Conservation (phyloP, 2,888 invertebrate genomes). For the Coenonympha arcania region DNA sequence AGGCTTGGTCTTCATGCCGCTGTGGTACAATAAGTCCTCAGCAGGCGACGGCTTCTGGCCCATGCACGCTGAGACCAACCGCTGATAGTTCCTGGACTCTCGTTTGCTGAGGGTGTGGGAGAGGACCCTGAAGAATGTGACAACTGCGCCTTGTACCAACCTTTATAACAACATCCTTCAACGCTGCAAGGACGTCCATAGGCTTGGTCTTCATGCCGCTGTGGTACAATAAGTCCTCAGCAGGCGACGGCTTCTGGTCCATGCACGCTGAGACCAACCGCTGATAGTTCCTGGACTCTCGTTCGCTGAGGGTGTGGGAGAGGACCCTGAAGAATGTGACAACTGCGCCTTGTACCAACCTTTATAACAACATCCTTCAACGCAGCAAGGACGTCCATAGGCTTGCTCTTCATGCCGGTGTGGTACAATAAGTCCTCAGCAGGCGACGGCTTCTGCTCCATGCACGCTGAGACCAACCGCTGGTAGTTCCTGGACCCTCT, state of each 20-base stretch:
- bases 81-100: slow-evolving; percentile 52
- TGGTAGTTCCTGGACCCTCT: slow-evolving; percentile 67
- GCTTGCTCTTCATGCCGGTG: slow-evolving; percentile 38
- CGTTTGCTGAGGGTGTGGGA: slow-evolving; percentile 86
- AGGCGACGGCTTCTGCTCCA: slow-evolving; percentile 70
- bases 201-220: slow-evolving; percentile 20
- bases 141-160: no score
- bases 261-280: slow-evolving; percentile 52
- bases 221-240: slow-evolving; percentile 88
- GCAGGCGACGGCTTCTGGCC: slow-evolving; percentile 74
- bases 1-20: slow-evolving; percentile 39
- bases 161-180: slow-evolving; percentile 50
- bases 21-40: slow-evolving; percentile 88
- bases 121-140: no score
- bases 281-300: slow-evolving; percentile 61
- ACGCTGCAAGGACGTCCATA: slow-evolving; percentile 32
- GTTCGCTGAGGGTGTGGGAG: neutral
- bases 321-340: neutral
- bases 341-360: slow-evolving; percentile 29
- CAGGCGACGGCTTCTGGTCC: slow-evolving; percentile 72
- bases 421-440: slow-evolving; percentile 90
- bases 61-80: slow-evolving; percentile 52
- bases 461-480: slow-evolving; percentile 49
- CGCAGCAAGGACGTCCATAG: slow-evolving; percentile 34
- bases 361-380: slow-evolving; percentile 50